A percentile compares a stretch with the other conserved stretches of the same genome.
phyloP scores from a whole-genome alignment of 2,888 invertebrate genomes.

The Drepana falcataria region DNA sequence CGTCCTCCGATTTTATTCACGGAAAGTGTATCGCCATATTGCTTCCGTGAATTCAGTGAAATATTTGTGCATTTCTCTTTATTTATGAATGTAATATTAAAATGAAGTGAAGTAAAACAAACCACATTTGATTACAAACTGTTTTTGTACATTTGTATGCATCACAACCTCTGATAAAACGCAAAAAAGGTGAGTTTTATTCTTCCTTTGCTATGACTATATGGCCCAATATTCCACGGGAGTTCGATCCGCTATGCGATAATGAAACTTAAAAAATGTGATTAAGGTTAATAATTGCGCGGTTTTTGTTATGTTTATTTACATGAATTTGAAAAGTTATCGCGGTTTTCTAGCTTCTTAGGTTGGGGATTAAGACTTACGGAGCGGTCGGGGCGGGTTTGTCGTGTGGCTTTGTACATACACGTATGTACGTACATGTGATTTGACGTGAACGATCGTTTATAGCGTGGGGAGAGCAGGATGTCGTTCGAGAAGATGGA shows the following conservation, averaged over 20 bases:
- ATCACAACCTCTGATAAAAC: constrained; percentile 42
- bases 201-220: constrained; percentile 76
- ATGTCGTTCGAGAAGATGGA: constrained; percentile 80
- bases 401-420: constrained; percentile 63
- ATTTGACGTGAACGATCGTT: constrained; percentile 68
- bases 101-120: constrained; percentile 68
- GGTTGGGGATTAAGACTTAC: constrained; percentile 45
- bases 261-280: constrained; percentile 80
- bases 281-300: constrained; percentile 81
- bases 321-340: constrained; percentile 78
- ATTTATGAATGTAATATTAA: constrained; percentile 74
- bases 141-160: constrained; percentile 48
- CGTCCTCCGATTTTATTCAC: constrained; percentile 78
- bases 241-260: constrained; percentile 80
- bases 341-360: constrained; percentile 70
- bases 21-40: constrained; percentile 78
- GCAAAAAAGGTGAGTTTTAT: constrained; percentile 74
- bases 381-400: constrained; percentile 61
- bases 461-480: constrained; percentile 54
- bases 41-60: constrained; percentile 76
- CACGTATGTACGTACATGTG: constrained; percentile 73
- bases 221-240: constrained; percentile 80
- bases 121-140: constrained; percentile 46
- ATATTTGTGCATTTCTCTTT: constrained; percentile 71
- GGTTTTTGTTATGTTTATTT: constrained; percentile 80